Evolutionary conservation across 92 coral and sea anemone species (phyloP), one percentile per base, ranked within the genome.

Genomic region (Metridium senile): DNA sequence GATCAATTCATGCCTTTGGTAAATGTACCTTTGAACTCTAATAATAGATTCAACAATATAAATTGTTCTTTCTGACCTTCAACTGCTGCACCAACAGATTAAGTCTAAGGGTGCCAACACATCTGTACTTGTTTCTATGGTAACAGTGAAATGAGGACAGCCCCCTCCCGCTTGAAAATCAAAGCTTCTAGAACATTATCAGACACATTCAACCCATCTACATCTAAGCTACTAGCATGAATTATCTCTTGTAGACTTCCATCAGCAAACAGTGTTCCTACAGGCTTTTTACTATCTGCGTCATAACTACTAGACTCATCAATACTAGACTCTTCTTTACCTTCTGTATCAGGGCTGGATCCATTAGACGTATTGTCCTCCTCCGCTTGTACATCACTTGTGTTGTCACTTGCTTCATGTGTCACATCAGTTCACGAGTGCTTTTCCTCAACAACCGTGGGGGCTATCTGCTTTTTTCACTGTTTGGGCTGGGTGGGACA

Each of bases 91-190:
- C 52, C 76, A 23, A 63, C 76, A 0, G 27, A 51, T 17, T 28
- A 71, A 54, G 23, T 71, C 76, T 49, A 71, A 20, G 0, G 65
- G 45, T 71, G 65, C 76, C 17, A 52, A 0, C 28, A 71, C 73
- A 68, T 68, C 73, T 16, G 19, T 35, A 43, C 31, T 68, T 35
- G 54, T 23, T 68, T 68, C 73, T 68, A 68, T 35, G 23, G 54
- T 68, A 20, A 68, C 73, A 68, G 26, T 33, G 73, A 68, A 68
- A 35, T 68, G 54, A 68, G 73, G 73, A 46, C 73, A 68, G 73
- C 73, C 73, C 57, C 73, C 54, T 68, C 73, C 33, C 73, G 23
- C 7, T 35, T 53, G 29, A 68, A 33, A 34, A 34, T 68, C 54
- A 68, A 68, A 68, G 57, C 29, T 33, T 54, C 72, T 21, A 68